Evolutionary conservation across 2,888 invertebrate species (phyloP), one percentile per base, ranked within the genome.

Genomic region (Congeria kusceri): DNA sequence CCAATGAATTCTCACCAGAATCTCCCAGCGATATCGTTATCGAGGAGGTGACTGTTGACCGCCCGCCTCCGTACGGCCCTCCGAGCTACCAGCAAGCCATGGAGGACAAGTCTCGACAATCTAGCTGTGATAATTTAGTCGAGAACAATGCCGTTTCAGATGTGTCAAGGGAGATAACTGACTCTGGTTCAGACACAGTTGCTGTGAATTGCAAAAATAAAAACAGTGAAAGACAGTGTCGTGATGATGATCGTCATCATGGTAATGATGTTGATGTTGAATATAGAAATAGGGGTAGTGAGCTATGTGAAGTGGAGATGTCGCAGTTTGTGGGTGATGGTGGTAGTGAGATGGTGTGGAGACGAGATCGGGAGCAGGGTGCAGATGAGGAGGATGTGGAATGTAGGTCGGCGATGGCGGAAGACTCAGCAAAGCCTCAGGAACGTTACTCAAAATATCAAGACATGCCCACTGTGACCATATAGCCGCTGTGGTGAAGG

Each of bases 11-110:
- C 9, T 53, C 23, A 5, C 13, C n/a, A 20, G 82, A 76, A 49
- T 71, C 72, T 18, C 69, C 71, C 0, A 56, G 28, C 56, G 70
- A 70, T 44, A 59, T 73, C 44, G 64, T 70, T 7, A 63, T 71
- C 25, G 78, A 78, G 47, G 57, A 63, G 7, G 56, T 61, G 0
- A 49, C 39, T 18, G 66, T 23, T 15, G 82, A 82, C 7, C 82
- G 73, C 18, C 82, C 82, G 11, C 82, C 82, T 23, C 78, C 78
- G 7, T 82, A 82, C 47, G 77, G 81, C 27, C 81, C 78, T 15
- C 81, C 81, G 9, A 68, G 75, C 53, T 78, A 81, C 57, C 71
- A 77, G 39, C 68, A 82, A 25, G 77, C 73, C 11, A 44, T 82
- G 57, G 39, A 65, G 3, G 62, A 66, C 28, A 62, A 73, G 28